These are phyloP conservation scores for Pachycephus smyrnensis DNA, from an alignment of 2,888 invertebrate genomes.

Conservation along the genomic window DNA sequence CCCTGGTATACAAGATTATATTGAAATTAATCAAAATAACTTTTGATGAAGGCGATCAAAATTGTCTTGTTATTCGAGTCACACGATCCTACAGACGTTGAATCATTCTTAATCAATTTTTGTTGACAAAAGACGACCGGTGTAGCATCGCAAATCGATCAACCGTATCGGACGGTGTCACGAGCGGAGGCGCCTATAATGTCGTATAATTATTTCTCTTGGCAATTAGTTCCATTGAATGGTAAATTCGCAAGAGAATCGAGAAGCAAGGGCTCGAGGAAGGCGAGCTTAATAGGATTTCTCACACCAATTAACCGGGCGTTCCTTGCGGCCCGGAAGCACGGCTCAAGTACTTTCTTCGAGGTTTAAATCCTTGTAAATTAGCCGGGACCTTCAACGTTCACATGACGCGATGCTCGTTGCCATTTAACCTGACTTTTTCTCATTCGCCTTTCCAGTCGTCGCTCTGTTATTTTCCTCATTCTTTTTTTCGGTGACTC, in stretches of 20 bases:
- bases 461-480: not conserved
- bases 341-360: not conserved
- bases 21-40: not conserved
- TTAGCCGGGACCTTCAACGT: not conserved
- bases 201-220: not conserved
- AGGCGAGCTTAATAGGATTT: slow-evolving; percentile 2
- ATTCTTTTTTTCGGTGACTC: not conserved
- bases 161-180: too few relatives aligned
- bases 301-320: not conserved
- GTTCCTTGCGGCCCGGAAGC: not conserved
- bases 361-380: not conserved
- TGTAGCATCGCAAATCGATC: not conserved
- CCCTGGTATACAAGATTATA: slow-evolving; percentile 12
- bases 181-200: not conserved
- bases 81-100: not conserved
- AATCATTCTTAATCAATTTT: not conserved
- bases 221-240: not conserved
- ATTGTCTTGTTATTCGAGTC: not conserved
- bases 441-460: not conserved
- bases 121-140: not conserved
- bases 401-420: not conserved
- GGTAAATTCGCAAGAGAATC: not conserved
- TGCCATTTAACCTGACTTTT: not conserved
- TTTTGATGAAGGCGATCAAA: slow-evolving; percentile 27
- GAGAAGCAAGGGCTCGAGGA: not conserved